Base-by-base conservation (phyloP, 2,888 invertebrate species). In the Ceratothoa steindachneri region DNA sequence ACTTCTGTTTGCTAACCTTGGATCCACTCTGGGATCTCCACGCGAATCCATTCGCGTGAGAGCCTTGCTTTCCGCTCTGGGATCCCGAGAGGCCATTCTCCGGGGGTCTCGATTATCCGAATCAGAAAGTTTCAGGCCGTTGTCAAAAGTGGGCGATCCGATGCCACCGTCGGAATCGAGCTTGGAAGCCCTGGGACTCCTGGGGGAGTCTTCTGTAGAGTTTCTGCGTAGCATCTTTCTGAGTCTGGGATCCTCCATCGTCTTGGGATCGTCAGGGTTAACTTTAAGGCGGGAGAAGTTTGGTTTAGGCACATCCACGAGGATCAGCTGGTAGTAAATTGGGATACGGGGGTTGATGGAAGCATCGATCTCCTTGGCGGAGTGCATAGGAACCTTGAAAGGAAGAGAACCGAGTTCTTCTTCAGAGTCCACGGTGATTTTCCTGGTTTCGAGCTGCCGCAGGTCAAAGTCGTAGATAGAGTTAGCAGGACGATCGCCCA, bases 341-440 rank as follows among this genome's bases (percentile, higher is more conserved):
- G 78, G 78, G 7, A 74, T 69, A 65, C 74, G 75, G 65, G 74
- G 66, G 9, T 73, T 73, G 28, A 75, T 71, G 29, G 78, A 78
- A 69, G 78, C 78, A 69, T 73, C 71, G 41, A 78, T 73, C 64
- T 75, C 78, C 55, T 75, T 78, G 72, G 73, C 75, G 53, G 78
- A 75, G 41, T 78, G 78, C 30, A 75, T 51, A 22, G 78, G 78
- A 29, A 78, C 75, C 70, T 78, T 73, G 52, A 78, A 78, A 30
- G 78, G 78, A n/a, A 78, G 24, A 15, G 73, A 65, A 30, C 55
- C 71, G 12, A 53, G n/a, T 24, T 70, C 71, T 9, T 71, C 74
- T 19, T 77, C 77, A 68, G 31, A 66, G 19, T 53, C 69, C 12
- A 66, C 55, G 7, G 31, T 68, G 30, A 24, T 67, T 28, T 65